Base-by-base conservation (phyloP, 2,888 invertebrate genomes). In the Nemotelus nigrinus region DNA sequence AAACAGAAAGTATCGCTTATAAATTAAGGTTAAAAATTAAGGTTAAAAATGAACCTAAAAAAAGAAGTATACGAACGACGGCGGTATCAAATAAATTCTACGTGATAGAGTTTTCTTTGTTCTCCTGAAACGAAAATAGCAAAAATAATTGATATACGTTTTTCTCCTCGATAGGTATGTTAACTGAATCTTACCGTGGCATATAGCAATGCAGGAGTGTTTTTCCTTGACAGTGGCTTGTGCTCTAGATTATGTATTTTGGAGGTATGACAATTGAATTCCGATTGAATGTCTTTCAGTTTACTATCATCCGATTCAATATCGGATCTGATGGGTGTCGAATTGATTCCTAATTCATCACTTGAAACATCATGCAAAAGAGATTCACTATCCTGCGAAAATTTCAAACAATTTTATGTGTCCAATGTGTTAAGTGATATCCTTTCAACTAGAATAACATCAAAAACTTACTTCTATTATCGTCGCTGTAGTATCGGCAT, bases 401-500 rank as follows among this genome's bases (percentile, higher is more conserved):
- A 44, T 8, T 10, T 8, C 25, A 58, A 58, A 6, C 10, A 25
- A 25, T 25, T 25, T 25, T 25, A 25, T 25, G 25, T 25, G 25
- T 25, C 25, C 25, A 25, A 25, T 25, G 25, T 25, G 25, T 25
- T 25, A 25, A 25, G 25, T 25, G 25, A 25, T 25, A 25, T 25
- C 25, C 25, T 50, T 50, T 50, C 6, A 7, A 5, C 5, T 50
- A 50, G 8, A 7, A 50, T 50, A 8, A 50, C 5, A 50, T 50
- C 3, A 47, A 47, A 48, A 47, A 44, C 55, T 50, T 70, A 78
- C 80, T 63, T 79, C 79, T 43, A 10, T 50, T 45, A 79, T 79
- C 4, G 78, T 85, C 7, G 79, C 39, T 10, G 83, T 82, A n/a
- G 84, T 85, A 77, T 87, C 87, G 76, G 85, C 71, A 81, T 87